These are phyloP conservation scores for Nicator chloris DNA, from an alignment of 2,113 vertebrate genomes.

Conservation along the genomic window DNA sequence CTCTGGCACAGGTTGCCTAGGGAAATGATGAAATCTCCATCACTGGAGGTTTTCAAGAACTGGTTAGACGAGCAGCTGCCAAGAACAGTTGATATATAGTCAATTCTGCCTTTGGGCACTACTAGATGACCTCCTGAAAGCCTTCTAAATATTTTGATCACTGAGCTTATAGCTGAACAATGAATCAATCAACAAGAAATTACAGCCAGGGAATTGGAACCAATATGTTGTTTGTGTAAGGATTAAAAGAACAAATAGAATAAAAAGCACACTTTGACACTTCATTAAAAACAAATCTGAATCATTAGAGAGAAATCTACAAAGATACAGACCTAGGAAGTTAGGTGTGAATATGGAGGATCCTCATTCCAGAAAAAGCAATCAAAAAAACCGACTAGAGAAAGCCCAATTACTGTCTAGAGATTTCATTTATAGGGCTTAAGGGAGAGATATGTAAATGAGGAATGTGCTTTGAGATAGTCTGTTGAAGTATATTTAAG, in stretches of 20 bases:
- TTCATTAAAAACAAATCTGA: not conserved
- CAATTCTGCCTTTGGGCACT: conserved; percentile 30
- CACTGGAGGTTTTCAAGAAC: conserved; percentile 34
- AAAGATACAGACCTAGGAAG: not conserved
- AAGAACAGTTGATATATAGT: not conserved
- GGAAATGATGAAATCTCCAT: conserved; percentile 49
- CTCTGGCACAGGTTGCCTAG: conserved; percentile 32
- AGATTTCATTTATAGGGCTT: not conserved
- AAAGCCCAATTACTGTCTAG: not conserved
- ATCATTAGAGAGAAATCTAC: not conserved
- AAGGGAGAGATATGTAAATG: not conserved
- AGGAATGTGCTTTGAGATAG: not conserved
- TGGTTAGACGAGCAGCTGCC: conserved; percentile 27
- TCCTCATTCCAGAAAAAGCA: not conserved
- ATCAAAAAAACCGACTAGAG: not conserved
- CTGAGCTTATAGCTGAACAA: not conserved
- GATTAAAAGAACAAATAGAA: not conserved
- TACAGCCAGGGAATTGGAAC: not conserved
- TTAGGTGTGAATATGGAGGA: not conserved
- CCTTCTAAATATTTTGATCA: not conserved
- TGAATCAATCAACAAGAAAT: not conserved
- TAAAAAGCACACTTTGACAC: not conserved
- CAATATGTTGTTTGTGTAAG: not conserved
- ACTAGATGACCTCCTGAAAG: conserved; percentile 14
- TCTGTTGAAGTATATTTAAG: not conserved